Evolutionary conservation across 2,888 invertebrate species (phyloP), one percentile per base, ranked within the genome.

Genomic region (Drosophila eohydei): DNA sequence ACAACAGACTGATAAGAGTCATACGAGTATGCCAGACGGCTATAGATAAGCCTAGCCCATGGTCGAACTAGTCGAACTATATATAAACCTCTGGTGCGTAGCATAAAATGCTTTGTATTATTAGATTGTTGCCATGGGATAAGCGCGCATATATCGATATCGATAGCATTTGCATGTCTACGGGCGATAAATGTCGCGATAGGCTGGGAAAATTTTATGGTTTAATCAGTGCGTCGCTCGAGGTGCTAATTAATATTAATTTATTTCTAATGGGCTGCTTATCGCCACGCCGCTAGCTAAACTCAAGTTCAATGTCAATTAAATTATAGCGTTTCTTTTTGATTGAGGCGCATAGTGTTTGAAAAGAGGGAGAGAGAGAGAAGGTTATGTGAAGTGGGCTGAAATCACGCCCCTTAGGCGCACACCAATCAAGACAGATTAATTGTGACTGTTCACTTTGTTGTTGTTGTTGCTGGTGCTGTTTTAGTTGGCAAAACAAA

Each of bases 201-300:
- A n/a, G 26, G 57, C 16, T 68, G 59, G 63, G 56, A 77, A 69
- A 48, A 61, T 58, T 28, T n/a, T 41, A 26, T 68, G 14, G 56
- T 43, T 40, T 40, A 71, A 72, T 62, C 51, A 61, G 30, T 5
- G 51, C 43, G 43, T 16, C 43, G 16, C 43, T 56, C 46, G 43
- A 28, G 40, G 28, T 55, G 54, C 50, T 71, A 86, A 81, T 89
- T 81, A 70, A 71, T 74, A 64, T 43, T 69, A 74, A 84, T 69
- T 70, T 30, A 43, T 58, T 64, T 28, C 14, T 57, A 60, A 56
- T 61, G 21, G 28, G 36, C 32, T 43, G 54, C 66, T 63, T 80
- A 76, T 80, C 71, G 48, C 38, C 14, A 8, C 5, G 44, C 28
- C 51, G 9, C 8, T 16, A 51, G 57, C 41, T 16, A 38, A 38